phyloP scores from a whole-genome alignment of 2,113 vertebrate genomes.

The Periophthalmodon schlosseri region DNA sequence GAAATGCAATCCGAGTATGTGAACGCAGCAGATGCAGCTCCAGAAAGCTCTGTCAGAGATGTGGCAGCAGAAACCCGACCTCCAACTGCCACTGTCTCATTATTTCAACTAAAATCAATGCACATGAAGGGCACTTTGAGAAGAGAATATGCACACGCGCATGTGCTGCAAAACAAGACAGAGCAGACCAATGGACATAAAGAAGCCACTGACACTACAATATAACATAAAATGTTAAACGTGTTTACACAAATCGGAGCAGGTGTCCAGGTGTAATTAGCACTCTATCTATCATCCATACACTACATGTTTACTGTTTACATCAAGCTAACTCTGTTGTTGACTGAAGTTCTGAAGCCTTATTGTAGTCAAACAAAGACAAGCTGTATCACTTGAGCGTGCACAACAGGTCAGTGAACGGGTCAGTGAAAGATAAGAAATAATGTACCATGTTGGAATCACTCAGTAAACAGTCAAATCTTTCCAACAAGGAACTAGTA shows the following conservation, averaged over 20 bases:
- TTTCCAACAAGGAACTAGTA: slow-evolving; percentile 43
- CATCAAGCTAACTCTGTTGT: background rate
- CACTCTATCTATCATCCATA: background rate
- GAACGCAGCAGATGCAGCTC: slow-evolving; percentile 33
- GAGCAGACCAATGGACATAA: slow-evolving; percentile 10
- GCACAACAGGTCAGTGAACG: background rate
- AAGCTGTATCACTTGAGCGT: background rate
- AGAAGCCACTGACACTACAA: background rate
- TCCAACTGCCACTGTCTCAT: slow-evolving; percentile 71
- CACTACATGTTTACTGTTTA: background rate
- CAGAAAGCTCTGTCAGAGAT: slow-evolving; percentile 43
- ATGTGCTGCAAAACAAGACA: slow-evolving; percentile 22
- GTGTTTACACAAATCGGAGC: background rate
- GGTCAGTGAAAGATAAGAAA: background rate
- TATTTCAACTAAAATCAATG: slow-evolving; percentile 82
- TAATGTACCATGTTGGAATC: background rate
- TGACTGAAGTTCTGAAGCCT: background rate
- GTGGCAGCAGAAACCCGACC: slow-evolving; percentile 73
- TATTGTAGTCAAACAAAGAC: background rate
- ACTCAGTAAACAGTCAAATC: background rate
- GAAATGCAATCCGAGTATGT: slow-evolving; percentile 32
- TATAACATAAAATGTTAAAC: background rate
- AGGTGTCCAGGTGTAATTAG: background rate
- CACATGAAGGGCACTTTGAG: slow-evolving; percentile 72
- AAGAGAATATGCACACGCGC: slow-evolving; percentile 23